Percentiles rank a stretch among this genome's conserved stretches.
phyloP scores from a whole-genome alignment of 2,113 vertebrate genomes.

The Coracopsis vasa region DNA sequence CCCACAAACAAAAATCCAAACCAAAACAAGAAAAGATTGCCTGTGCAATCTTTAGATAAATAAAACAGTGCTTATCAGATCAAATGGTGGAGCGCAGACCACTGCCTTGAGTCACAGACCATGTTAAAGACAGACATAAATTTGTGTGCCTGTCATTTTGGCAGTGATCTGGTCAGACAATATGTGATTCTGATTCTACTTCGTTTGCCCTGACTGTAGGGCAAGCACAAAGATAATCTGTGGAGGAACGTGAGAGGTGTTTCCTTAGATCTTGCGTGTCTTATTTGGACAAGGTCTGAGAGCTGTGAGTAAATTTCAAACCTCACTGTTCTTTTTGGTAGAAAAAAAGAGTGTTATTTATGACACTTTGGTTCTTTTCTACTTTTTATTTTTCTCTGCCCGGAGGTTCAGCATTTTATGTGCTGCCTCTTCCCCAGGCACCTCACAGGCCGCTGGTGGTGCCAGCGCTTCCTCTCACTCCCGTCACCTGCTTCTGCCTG shows the following conservation, averaged over 20 bases:
- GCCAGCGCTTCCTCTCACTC: background rate
- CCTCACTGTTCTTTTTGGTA: background rate
- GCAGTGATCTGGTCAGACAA: background rate
- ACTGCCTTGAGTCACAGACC: background rate
- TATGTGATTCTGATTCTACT: background rate
- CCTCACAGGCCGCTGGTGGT: background rate
- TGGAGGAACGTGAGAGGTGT: background rate
- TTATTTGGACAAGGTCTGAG: background rate
- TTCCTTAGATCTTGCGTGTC: background rate
- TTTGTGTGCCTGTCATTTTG: background rate
- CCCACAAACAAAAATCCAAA: background rate
- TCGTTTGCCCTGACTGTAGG: background rate
- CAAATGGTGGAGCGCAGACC: background rate
- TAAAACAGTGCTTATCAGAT: background rate
- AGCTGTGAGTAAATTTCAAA: background rate
- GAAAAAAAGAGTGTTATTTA: background rate
- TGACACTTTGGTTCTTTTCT: rapidly evolving
- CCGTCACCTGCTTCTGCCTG: background rate
- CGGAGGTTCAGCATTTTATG: background rate
- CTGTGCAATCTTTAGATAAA: background rate
- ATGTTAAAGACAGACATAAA: background rate
- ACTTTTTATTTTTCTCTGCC: background rate
- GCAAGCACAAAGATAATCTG: background rate
- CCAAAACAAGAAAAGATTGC: background rate
- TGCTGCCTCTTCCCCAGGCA: background rate